Evolutionary conservation across 2,113 vertebrate genomes (phyloP), one percentile per base, ranked within the genome.

Genomic region (Haemorhous mexicanus): DNA sequence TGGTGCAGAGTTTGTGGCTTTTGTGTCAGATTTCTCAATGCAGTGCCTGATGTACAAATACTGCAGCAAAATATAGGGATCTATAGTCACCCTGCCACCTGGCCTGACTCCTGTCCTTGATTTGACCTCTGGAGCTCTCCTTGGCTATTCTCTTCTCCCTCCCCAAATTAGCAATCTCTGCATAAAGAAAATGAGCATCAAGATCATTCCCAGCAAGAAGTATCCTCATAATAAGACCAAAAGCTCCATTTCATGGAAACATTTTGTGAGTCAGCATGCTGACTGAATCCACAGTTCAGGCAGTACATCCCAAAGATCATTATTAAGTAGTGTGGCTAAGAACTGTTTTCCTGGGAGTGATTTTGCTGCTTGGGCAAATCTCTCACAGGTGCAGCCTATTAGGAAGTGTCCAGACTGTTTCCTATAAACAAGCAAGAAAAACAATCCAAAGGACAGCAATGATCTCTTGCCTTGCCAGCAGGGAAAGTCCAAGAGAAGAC

Each of bases 371-470:
- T 64, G 64, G 79, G 52, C 41, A 92, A 84, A 78, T 93, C 64
- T 94, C 68, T 92, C 55, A 44, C 90, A 95, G 72, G 92, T 96
- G 75, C 88, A 90, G 67, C 30, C 35, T 66, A 32, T 95, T 91
- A 93, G n/a, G 46, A 88, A 89, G 64, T 47, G 64, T 47, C 63
- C 82, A 93, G 92, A 90, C 55, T 0, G 0, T 78, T 84, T 55
- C 67, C 89, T 62, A 62, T 46, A 85, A 97, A 82, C 52, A 80
- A 83, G 49, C 35, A 70, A 90, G 86, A 13, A 78, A 75, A 76
- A 13, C 1, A 16, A 28, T 86, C 76, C 80, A 72, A 75, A 46
- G 61, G 66, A 49, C 4, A 64, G 69, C 73, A 84, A 37, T 56
- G 61, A 44, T 56, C 18, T 53, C 44, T 74, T 89, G 61, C 41